Evolutionary conservation across 2,113 vertebrate genomes (phyloP).

Genomic region (Pangasianodon gigas): DNA sequence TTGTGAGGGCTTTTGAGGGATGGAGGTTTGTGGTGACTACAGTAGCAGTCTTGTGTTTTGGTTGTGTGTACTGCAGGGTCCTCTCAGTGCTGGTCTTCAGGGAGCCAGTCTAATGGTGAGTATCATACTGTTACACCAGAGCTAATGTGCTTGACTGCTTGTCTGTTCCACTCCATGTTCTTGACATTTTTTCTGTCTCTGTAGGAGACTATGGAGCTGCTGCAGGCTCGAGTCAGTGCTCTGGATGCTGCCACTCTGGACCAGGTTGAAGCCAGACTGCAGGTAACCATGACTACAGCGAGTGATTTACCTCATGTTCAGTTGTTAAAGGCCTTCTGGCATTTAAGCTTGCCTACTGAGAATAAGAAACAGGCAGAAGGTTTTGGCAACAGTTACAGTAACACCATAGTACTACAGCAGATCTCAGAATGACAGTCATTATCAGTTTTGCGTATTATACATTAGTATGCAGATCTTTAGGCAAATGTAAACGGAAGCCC

Average conservation of each 20-base stretch:
- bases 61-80: slow-evolving; percentile 75
- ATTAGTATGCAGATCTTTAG: background rate
- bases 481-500: background rate
- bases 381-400: background rate
- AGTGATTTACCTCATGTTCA: background rate
- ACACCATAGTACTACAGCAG: background rate
- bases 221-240: slow-evolving; percentile 88
- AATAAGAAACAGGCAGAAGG: background rate
- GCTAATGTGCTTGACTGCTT: background rate
- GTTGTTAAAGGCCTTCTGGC: background rate
- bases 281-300: slow-evolving; percentile 73
- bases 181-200: slow-evolving; percentile 31
- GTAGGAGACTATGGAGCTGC: slow-evolving; percentile 87
- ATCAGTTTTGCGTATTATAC: background rate
- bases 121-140: background rate
- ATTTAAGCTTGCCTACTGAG: background rate
- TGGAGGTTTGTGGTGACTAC: background rate
- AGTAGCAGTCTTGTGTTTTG: background rate
- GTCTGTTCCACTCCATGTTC: background rate
- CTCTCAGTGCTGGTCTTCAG: slow-evolving; percentile 83
- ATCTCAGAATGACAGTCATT: background rate
- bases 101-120: slow-evolving; percentile 87
- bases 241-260: slow-evolving; percentile 88
- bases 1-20: background rate
- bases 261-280: slow-evolving; percentile 91